These are phyloP conservation scores for Phoxinus phoxinus DNA, from an alignment of 2,113 vertebrate species.

Conservation along the genomic window DNA sequence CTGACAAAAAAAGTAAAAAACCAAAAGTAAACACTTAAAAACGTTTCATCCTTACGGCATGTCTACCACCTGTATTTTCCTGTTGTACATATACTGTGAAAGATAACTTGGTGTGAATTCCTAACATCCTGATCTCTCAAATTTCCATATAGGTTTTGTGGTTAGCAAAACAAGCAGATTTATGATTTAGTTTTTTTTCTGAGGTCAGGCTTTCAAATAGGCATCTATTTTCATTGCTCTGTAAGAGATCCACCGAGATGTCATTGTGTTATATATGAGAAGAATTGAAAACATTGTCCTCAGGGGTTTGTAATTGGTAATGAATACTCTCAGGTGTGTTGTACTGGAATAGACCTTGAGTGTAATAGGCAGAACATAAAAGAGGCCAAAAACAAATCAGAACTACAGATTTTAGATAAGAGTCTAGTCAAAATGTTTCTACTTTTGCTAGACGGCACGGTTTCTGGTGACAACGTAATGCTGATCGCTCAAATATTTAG, in stretches of 20 bases:
- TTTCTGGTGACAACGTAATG: not conserved
- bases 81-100: not conserved
- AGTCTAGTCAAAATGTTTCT: not conserved
- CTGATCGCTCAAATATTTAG: slow-evolving; percentile 9
- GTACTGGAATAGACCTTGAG: not conserved
- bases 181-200: slow-evolving; percentile 49
- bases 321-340: not conserved
- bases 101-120: not conserved
- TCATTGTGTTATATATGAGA: slow-evolving; percentile 10
- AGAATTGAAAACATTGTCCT: slow-evolving; percentile 8
- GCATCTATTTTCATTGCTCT: slow-evolving; percentile 52
- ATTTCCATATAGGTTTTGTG: slow-evolving; percentile 15
- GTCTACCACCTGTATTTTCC: not conserved
- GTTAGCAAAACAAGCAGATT: slow-evolving; percentile 46
- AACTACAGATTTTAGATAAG: slow-evolving; percentile 10
- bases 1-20: too few relatives aligned
- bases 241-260: not conserved
- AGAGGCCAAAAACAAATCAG: not conserved
- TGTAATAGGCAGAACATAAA: not conserved
- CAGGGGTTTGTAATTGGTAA: slow-evolving; percentile 8
- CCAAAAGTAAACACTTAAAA: too few relatives aligned
- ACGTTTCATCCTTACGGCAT: not conserved
- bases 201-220: slow-evolving; percentile 46
- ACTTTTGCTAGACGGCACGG: not conserved
- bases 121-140: not conserved